phyloP scores from a whole-genome alignment of 2,113 vertebrate species.

The Ailuropoda melanoleuca region DNA sequence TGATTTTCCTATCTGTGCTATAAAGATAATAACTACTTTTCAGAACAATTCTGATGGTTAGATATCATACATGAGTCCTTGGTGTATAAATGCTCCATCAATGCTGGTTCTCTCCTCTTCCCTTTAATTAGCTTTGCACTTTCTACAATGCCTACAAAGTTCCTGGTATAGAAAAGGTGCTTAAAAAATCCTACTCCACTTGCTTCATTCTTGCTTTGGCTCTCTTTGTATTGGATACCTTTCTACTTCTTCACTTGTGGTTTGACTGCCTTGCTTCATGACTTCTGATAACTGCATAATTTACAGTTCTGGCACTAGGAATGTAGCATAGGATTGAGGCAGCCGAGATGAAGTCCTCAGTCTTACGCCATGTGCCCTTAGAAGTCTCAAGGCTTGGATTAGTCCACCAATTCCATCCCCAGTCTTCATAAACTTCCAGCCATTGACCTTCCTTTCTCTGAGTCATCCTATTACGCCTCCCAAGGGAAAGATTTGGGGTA shows the following conservation, averaged over 20 bases:
- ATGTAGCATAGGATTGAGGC: background rate
- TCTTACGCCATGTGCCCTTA: background rate
- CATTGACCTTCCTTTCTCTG: background rate
- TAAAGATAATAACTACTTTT: background rate
- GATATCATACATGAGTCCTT: background rate
- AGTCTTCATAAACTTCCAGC: background rate
- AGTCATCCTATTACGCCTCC: background rate
- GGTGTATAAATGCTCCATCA: background rate
- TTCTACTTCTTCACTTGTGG: background rate
- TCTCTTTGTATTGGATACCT: background rate
- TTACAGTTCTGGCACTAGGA: background rate
- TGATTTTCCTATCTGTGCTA: background rate
- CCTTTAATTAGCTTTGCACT: background rate
- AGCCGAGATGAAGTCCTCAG: background rate
- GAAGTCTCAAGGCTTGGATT: background rate
- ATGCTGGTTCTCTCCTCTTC: background rate
- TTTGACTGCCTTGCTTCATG: background rate
- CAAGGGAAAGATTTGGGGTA: background rate
- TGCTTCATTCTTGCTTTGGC: background rate
- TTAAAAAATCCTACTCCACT: background rate
- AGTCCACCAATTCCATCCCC: background rate
- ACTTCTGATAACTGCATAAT: background rate
- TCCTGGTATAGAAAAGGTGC: background rate
- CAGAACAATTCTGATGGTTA: background rate
- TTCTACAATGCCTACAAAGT: background rate